Base-by-base conservation (phyloP, 2,797 vertebrate species). In the Lepilemur septentrionalis region DNA sequence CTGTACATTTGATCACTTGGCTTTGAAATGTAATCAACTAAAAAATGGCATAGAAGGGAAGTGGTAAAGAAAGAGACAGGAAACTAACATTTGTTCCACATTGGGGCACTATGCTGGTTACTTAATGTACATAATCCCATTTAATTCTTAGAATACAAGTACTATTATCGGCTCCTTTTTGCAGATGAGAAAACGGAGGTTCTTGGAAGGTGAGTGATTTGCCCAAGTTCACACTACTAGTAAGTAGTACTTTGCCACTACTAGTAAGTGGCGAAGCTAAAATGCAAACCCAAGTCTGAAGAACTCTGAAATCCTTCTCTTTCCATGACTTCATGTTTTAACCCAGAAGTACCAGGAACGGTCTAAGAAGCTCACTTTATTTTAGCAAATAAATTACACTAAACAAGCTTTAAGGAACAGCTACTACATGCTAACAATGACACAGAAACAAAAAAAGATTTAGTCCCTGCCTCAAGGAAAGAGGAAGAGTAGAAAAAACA, bases 351-450 rank as follows among this genome's bases (percentile, higher is more conserved):
- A 43, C 38, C 25, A 57, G 41, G 48, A 59, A 85, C 63, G 0
- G 35, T 65, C 70, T 55, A 35, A 70, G 57, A n/a, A 72, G 46
- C 30, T 92, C 43, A 81, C 5, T 84, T 87, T 70, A 85, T 80
- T 91, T 94, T 79, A 89, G 32, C n/a, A 96, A 88, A 81, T 38
- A 91, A 88, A 82, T 69, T 72, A 89, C 9, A 55, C 25, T 65
- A 80, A 48, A 57, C 11, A 82, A 75, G 50, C 20, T 69, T 94
- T 59, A 78, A 69, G 52, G 23, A 70, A 57, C 5, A 88, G 20
- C 20, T 73, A 72, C 18, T n/a, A 41, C 5, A 61, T 59, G 38
- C 38, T 89, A 79, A 95, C 32, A 41, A 73, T 80, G 70, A 67
- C 4, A 57, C 1, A 90, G 7, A 75, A 41, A 55, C 32, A 92